Evolutionary conservation across 2,113 vertebrate genomes (phyloP), one percentile per base, ranked within the genome.

Genomic region (Alligator mississippiensis): DNA sequence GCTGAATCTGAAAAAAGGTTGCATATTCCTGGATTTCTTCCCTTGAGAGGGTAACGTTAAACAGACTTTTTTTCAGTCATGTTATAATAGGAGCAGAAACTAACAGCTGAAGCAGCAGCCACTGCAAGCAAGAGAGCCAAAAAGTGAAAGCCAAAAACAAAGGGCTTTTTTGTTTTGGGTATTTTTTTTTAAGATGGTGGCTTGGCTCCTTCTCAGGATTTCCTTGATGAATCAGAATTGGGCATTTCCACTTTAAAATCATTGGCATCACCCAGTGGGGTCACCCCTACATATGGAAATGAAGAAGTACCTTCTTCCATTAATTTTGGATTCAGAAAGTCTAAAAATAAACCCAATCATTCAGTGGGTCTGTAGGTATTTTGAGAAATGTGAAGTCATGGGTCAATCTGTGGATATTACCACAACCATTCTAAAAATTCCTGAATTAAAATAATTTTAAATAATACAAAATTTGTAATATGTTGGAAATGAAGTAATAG

Each of bases 281-380:
- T 60, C 77, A 62, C 4, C 5, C 34, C 54, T 64, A 47, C 9
- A 47, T 19, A 61, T 61, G 87, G 66, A 87, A 90, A 93, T 63
- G 17, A 87, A 62, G 4, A 76, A 94, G 66, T 6, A 38, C 3
- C 57, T 85, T 21, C 27, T 11, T 62, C 75, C 11, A 59, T 17
- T 24, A 47, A 72, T 78, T 82, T 28, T 14, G 28, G 2, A 11
- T 72, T 92, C 87, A 62, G 15, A 94, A 93, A 90, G 17, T 2
- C 87, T 0, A 87, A 80, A n/a, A 85, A 9, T 0, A 0, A 15
- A 64, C 59, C 55, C 59, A 22, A 2, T 24, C 62, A 21, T 16
- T 88, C 5, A 38, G 24, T 47, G 47, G 47, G 47, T 47, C 47
- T 47, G 47, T 47, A 47, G 47, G 47, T 13, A 11, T 57, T 66